Evolutionary conservation across 2,797 vertebrate genomes (phyloP), one percentile per base, ranked within the genome.

Genomic region (Glyptemys insculpta): DNA sequence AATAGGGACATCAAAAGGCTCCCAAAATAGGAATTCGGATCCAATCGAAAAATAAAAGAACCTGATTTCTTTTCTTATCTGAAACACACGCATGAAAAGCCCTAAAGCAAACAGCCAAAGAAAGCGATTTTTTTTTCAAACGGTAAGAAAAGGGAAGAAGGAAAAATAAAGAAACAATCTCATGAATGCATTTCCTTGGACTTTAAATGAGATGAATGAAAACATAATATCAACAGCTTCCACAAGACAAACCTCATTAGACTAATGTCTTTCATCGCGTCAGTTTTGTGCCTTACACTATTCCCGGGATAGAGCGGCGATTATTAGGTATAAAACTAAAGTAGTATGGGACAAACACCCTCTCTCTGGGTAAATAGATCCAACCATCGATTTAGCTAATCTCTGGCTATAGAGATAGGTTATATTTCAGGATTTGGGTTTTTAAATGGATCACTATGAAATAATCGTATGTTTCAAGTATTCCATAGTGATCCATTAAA

Each of bases 41-140:
- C 98, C 98, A 98, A 98, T 98, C 98, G 98, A 98, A 85, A 96
- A 97, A 98, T 98, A 98, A 98, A 98, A 98, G 98, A 98, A 98
- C 98, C 97, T 98, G 97, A 98, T 98, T 98, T 98, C 98, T 97
- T 98, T 97, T 98, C 98, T 98, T 97, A 98, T 97, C 98, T 97
- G 98, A 96, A 97, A 98, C 97, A 97, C 92, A 80, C 96, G 95
- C 96, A 98, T 97, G 98, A 98, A 98, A 98, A 98, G 97, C 97
- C 96, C 97, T 96, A 98, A 99, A 99, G 98, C 98, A 99, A 99
- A 99, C 98, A 99, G 98, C 98, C 98, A 74, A 98, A 98, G 98
- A 98, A 98, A 97, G 97, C 96, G 91, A 97, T 96, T 96, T 94
- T 97, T 97, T 86, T 95, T 96, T 89, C 95, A 96, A 97, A 98